Percentiles rank a stretch among this genome's conserved stretches.
Evolutionary conservation across 2,113 vertebrate species (phyloP).

Genomic region (Aythya baeri): DNA sequence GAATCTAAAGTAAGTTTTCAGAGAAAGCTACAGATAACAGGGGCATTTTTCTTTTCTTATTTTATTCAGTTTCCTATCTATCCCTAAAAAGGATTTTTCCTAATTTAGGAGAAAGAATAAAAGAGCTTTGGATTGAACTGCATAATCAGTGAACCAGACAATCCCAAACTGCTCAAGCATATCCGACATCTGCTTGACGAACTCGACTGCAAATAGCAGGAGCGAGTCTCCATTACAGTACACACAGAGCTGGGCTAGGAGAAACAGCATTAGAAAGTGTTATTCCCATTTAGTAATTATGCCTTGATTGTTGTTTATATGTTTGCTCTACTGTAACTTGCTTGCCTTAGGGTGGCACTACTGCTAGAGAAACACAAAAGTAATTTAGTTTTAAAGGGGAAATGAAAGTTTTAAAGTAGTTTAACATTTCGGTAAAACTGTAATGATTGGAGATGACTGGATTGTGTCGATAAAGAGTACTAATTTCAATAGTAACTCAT

Average conservation of each 20-base stretch:
- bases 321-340: constrained; percentile 75
- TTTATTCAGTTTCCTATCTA: constrained; percentile 8
- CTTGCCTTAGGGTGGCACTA: constrained; percentile 73
- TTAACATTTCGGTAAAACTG: constrained; percentile 78
- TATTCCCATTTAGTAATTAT: constrained; percentile 78
- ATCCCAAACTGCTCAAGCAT: constrained; percentile 34
- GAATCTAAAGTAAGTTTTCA: constrained; percentile 18
- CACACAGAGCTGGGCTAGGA: constrained; percentile 20
- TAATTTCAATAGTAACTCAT: constrained; percentile 81
- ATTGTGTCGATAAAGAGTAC: constrained; percentile 68
- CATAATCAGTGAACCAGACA: constrained; percentile 60
- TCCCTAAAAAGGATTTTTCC: constrained; percentile 27
- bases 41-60: constrained; percentile 5
- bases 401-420: constrained; percentile 83
- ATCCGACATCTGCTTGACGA: constrained; percentile 31
- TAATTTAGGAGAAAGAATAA: constrained; percentile 46
- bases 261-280: constrained; percentile 49
- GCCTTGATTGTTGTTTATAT: constrained; percentile 79
- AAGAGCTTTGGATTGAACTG: constrained; percentile 51
- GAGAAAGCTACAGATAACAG: constrained; percentile 10
- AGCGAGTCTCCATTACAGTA: constrained; percentile 39
- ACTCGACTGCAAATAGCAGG: constrained; percentile 11
- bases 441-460: constrained; percentile 74
- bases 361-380: constrained; percentile 75
- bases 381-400: constrained; percentile 81